Evolutionary conservation across 1,140 invertebrate genomes (phyloP).

Genomic region (Scaptodrosophila lebanonensis): DNA sequence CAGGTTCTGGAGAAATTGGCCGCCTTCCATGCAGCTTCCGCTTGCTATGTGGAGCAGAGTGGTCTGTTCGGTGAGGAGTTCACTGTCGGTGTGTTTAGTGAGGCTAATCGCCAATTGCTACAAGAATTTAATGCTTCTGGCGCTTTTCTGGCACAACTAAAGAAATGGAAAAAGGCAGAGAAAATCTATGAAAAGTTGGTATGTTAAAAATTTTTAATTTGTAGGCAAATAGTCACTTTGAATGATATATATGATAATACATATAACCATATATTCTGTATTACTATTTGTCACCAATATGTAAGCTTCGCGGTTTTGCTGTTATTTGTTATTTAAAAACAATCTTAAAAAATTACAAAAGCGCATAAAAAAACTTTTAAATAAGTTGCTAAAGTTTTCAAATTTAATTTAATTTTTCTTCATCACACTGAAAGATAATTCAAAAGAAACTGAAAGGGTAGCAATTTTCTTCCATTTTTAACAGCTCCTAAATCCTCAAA

Average conservation of each 20-base stretch:
- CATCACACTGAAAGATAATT: no score
- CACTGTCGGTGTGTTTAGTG: conserved; percentile 58
- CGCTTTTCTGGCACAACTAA: conserved; percentile 56
- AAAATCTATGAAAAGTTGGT: conserved; percentile 67
- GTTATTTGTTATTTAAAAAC: no score
- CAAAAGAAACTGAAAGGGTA: no score
- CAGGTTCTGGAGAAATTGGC: conserved; percentile 78
- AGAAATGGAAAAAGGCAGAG: conserved; percentile 67
- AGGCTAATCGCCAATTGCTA: conserved; percentile 54
- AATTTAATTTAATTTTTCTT: conserved; percentile 1
- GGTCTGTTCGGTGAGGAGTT: conserved; percentile 61
- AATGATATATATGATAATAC: conserved; percentile 50
- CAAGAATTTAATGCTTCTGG: conserved; percentile 63
- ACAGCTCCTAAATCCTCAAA: no score
- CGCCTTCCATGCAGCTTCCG: conserved; percentile 79
- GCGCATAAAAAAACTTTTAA: no score
- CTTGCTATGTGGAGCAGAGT: conserved; percentile 66
- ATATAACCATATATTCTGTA: no score
- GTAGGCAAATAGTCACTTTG: no score
- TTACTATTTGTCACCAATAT: no score
- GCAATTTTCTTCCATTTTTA: no score
- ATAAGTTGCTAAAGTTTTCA: background rate
- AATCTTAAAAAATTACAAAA: no score
- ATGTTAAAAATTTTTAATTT: conserved; percentile 20
- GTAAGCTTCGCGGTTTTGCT: no score